Conservation (phyloP, 2,113 vertebrate species). For the Lathamus discolor region DNA sequence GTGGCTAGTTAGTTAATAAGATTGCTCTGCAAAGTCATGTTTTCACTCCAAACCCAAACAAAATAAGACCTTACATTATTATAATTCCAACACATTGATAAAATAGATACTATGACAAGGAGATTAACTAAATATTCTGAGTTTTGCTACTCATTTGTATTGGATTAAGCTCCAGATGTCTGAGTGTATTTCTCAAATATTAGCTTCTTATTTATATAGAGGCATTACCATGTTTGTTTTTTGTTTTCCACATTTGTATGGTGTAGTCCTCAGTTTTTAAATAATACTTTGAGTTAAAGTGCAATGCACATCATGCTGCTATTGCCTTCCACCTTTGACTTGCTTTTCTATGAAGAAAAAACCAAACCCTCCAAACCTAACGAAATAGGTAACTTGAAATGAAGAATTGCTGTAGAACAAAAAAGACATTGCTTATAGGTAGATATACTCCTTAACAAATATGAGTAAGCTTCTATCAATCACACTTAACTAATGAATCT, state of each 20-base stretch:
- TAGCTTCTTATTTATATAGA: constrained; percentile 62
- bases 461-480: background rate
- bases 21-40: constrained; percentile 14
- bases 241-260: constrained; percentile 44
- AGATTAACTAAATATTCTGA: constrained; percentile 43
- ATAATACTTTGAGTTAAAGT: constrained; percentile 20
- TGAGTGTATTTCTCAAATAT: constrained; percentile 55
- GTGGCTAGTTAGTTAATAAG: constrained; percentile 17
- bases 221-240: background rate
- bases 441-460: background rate
- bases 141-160: constrained; percentile 57
- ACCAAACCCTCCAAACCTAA: background rate
- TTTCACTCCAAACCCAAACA: constrained; percentile 33
- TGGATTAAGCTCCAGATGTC: constrained; percentile 47
- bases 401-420: background rate
- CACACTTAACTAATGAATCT: background rate
- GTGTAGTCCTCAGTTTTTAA: background rate
- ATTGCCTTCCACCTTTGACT: background rate
- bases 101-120: constrained; percentile 9
- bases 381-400: background rate
- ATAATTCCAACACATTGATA: constrained; percentile 23
- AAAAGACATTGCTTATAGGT: background rate
- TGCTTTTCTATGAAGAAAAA: constrained; percentile 28
- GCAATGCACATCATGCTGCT: constrained; percentile 14
- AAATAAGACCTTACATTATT: constrained; percentile 10